A percentile compares a stretch with the other conserved stretches of the same genome.
Evolutionary conservation across 2,797 vertebrate species (phyloP).

Genomic region (Momotus momota): DNA sequence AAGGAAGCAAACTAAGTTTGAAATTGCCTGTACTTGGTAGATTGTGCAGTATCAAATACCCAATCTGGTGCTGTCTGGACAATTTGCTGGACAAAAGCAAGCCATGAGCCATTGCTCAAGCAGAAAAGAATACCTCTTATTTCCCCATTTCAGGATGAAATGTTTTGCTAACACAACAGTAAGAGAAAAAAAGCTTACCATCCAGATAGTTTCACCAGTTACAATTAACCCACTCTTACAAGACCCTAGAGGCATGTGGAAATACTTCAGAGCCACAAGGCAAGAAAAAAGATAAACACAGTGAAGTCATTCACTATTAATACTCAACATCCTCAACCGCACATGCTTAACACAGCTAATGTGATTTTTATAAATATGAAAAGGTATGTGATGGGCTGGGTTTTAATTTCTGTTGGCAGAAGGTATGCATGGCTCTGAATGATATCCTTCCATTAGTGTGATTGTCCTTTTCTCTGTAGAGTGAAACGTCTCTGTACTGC

Average conservation of each 20-base stretch:
- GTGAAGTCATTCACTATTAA: not conserved
- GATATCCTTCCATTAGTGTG: not conserved
- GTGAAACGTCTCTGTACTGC: not conserved
- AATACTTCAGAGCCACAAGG: not conserved
- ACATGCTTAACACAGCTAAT: not conserved
- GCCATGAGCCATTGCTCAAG: not conserved
- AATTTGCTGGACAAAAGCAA: not conserved
- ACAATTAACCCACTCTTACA: not conserved
- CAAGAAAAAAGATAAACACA: not conserved
- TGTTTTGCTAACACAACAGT: not conserved
- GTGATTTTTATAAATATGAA: not conserved
- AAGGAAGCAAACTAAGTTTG: not conserved
- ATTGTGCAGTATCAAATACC: not conserved
- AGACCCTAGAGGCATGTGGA: not conserved
- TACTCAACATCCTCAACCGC: not conserved
- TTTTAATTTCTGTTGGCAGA: not conserved
- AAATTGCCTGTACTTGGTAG: not conserved
- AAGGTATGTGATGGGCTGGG: not conserved
- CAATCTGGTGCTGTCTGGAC: not conserved
- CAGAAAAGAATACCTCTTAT: not conserved
- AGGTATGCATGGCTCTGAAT: not conserved
- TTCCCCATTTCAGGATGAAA: not conserved
- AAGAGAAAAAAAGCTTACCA: not conserved
- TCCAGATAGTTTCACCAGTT: not conserved
- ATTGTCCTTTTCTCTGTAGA: not conserved